Evolutionary conservation across 2,888 invertebrate species (phyloP), one percentile per base, ranked within the genome.

Genomic region (Drosophila eohydei): DNA sequence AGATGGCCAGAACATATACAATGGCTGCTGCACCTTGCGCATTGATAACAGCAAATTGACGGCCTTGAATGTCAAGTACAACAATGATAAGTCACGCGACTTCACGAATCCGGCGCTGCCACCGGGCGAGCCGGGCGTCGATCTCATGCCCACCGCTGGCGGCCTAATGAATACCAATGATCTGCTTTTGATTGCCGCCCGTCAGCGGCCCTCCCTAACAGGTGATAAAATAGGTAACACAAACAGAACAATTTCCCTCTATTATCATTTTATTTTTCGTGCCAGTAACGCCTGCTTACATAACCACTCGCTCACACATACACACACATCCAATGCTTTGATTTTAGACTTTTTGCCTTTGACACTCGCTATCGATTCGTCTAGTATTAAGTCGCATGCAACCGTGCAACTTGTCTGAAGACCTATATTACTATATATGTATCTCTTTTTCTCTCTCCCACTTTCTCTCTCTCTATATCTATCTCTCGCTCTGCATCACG

Each of bases 1-100:
- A 90, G 99, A 99, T 93, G 99, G 99, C 50, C 99, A 99, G 94
- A 99, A 99, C 93, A 98, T 99, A 92, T 99, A 99, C 95, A 99
- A 98, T 94, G 98, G 98, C 71, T 99, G 99, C 94, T 99, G 99
- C 95, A 99, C 99, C 64, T 95, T 99, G 91, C 97, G 99, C 93
- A 99, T 99, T 93, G 99, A 99, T 94, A 99, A 98, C 94, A 98
- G 98, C 90, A 99, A 99, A 94, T 95, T 99, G 95, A 97, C 97
- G 90, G 98, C 97, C 89, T 95, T 99, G 90, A 99, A 99, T 94
- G 99, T 99, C 87, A 98, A 99, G 93, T 99, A 98, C 95, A 99
- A 99, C 95, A 99, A 99, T 94, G 99, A 99, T 94, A 99, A 99
- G 94, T 98, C 98, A 74, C 95, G 99, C 73, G 99, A 99, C 94